Evolutionary conservation across 1,140 invertebrate species (phyloP).

Genomic region (Drosophila insularis): DNA sequence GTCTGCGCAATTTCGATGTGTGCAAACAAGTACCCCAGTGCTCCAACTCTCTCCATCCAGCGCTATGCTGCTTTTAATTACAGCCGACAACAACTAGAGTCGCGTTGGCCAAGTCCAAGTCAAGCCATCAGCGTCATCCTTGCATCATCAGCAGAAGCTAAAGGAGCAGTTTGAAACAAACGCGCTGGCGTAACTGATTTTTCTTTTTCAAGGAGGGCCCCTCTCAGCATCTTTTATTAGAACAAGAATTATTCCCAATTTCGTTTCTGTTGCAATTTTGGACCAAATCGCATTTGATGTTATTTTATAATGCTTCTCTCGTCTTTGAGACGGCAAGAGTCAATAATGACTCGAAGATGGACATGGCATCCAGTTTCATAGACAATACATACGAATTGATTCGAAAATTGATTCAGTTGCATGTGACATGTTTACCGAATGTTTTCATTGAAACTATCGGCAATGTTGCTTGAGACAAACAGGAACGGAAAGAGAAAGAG

Average conservation of each 20-base stretch:
- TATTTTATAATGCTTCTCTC: slow-evolving; percentile 66
- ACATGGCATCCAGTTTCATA: slow-evolving; percentile 51
- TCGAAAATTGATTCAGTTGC: slow-evolving; percentile 78
- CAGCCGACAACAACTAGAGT: slow-evolving; percentile 66
- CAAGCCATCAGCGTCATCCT: slow-evolving; percentile 69
- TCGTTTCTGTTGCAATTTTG: slow-evolving; percentile 43
- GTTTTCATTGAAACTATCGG: slow-evolving; percentile 51
- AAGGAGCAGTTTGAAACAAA: slow-evolving; percentile 20
- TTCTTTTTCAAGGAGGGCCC: not conserved
- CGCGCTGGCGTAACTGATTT: not conserved
- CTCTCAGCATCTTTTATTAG: not conserved
- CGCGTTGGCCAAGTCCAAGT: slow-evolving; percentile 34
- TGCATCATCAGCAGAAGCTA: slow-evolving; percentile 64
- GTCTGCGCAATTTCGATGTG: slow-evolving; percentile 76
- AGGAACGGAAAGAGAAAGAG: not conserved
- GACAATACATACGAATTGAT: slow-evolving; percentile 73
- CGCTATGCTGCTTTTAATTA: slow-evolving; percentile 72
- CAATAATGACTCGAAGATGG: slow-evolving; percentile 21
- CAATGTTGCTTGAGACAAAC: not conserved
- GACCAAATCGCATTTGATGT: slow-evolving; percentile 19
- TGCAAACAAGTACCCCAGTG: slow-evolving; percentile 67
- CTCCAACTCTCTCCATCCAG: not conserved
- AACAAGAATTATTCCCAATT: slow-evolving; percentile 42
- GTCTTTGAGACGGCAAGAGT: slow-evolving; percentile 22
- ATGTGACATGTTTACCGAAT: slow-evolving; percentile 79